A percentile compares a stretch with the other conserved stretches of the same genome.
Evolutionary conservation across 2,113 vertebrate genomes (phyloP).

Genomic region (Hirundichthys speculiger): DNA sequence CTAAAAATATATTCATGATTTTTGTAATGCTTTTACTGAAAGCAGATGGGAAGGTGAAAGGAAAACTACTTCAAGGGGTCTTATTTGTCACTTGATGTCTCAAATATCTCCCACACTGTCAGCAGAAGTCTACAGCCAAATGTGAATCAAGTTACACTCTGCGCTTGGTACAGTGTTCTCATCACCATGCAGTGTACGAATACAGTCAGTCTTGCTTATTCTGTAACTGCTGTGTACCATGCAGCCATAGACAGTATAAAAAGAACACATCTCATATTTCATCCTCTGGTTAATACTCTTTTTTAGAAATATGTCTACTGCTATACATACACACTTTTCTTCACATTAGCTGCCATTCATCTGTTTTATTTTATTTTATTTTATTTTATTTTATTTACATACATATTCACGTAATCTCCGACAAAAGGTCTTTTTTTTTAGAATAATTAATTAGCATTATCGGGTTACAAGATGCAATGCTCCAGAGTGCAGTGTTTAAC

Average conservation of each 20-base stretch:
- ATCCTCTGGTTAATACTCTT: background rate
- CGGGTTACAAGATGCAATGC: no score
- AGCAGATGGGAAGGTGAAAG: constrained; percentile 24
- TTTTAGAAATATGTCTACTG: background rate
- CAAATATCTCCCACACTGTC: constrained; percentile 68
- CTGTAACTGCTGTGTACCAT: constrained; percentile 6
- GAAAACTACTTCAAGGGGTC: constrained; percentile 57
- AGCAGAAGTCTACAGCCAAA: constrained; percentile 57
- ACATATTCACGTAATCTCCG: background rate
- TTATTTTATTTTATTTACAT: background rate
- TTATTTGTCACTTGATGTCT: constrained; percentile 47
- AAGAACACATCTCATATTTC: constrained; percentile 16
- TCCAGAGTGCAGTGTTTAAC: no score
- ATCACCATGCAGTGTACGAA: constrained; percentile 20
- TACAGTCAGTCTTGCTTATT: background rate
- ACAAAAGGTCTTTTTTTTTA: background rate
- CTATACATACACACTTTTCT: constrained; percentile 21
- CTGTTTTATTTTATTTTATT: no score
- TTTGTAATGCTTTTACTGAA: constrained; percentile 1
- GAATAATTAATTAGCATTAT: background rate
- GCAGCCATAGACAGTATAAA: no score
- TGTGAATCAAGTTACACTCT: constrained; percentile 63
- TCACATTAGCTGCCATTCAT: constrained; percentile 9
- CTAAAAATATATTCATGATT: constrained; percentile 8
- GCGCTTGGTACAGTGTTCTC: constrained; percentile 22